Percentiles rank a stretch among this genome's conserved stretches.
Evolutionary conservation across 1,140 invertebrate genomes (phyloP).

Genomic region (Pseudomyrmex flavicornis): DNA sequence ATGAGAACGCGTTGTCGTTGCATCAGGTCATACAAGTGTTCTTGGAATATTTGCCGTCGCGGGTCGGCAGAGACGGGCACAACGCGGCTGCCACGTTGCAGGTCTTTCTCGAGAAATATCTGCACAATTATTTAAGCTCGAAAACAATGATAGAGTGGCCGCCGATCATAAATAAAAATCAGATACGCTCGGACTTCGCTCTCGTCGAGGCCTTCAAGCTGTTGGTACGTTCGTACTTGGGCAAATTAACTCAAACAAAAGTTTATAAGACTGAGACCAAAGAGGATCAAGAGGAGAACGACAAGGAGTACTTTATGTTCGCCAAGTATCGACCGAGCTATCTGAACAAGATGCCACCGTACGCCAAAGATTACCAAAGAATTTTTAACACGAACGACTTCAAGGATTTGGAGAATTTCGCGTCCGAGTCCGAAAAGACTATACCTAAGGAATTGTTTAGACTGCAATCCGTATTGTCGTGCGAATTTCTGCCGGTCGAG

Average conservation of each 20-base stretch:
- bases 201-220: slow-evolving; percentile 86
- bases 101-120: slow-evolving; percentile 85
- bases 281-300: slow-evolving; percentile 70
- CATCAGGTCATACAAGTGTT: slow-evolving; percentile 87
- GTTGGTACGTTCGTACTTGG: slow-evolving; percentile 86
- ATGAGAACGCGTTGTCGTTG: slow-evolving; percentile 80
- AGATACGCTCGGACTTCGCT: slow-evolving; percentile 82
- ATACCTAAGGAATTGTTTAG: slow-evolving; percentile 80
- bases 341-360: slow-evolving; percentile 85
- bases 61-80: slow-evolving; percentile 86
- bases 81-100: slow-evolving; percentile 85
- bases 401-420: slow-evolving; percentile 67
- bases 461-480: slow-evolving; percentile 82
- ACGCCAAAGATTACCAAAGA: slow-evolving; percentile 75
- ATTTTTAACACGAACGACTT: slow-evolving; percentile 72
- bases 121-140: slow-evolving; percentile 83
- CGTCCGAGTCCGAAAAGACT: slow-evolving; percentile 68
- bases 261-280: slow-evolving; percentile 75
- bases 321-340: slow-evolving; percentile 83
- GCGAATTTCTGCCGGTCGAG: slow-evolving; percentile 80
- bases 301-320: slow-evolving; percentile 83
- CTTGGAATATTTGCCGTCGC: slow-evolving; percentile 86
- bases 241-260: slow-evolving; percentile 84
- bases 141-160: slow-evolving; percentile 73
- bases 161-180: slow-evolving; percentile 67